Base-by-base conservation (phyloP, 2,888 invertebrate genomes). In the Patella pellucida region DNA sequence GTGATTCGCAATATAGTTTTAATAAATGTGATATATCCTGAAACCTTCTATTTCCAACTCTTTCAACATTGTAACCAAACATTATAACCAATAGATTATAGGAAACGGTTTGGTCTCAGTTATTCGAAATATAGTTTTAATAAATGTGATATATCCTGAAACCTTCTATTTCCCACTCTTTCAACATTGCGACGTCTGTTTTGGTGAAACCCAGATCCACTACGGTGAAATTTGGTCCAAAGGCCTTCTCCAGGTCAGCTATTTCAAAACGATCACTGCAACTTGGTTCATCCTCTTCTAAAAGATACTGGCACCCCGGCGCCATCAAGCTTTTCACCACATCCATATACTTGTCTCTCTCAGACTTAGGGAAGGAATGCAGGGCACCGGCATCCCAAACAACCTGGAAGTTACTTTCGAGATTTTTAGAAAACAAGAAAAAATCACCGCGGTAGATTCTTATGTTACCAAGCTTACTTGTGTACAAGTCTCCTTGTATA, bases 301-400 rank as follows among this genome's bases (percentile, higher is more conserved):
- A 19, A 12, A 62, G 14, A 14, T 12, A 23, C 7, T 62, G 19
- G 23, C 62, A 62, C 11, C 14, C 19, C 19, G 62, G 62, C 12
- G 62, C 19, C 19, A 62, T 23, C 9, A 62, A 19, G 11, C 19
- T 23, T 23, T 62, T 62, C 12, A 62, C 12, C 19, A 62, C 62
- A 14, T 62, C 62, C 12, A 62, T 4, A 14, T 62, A 62, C 11
- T 23, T 23, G 2, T 19, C 19, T 62, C 62, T 19, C 23, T 62
- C 23, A 3, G 62, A 23, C 14, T 62, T 62, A 23, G 9, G 19
- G 1, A 62, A 23, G 14, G 62, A 62, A 62, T 62, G 62, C 11
- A 62, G 23, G 19, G 62, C 62, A 5, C 62, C 62, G 19, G 62
- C 62, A 62, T 62, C 62, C 62, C 62, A 62, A 62, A 62, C 62